A percentile compares a stretch with the other conserved stretches of the same genome.
Evolutionary conservation across 2,113 vertebrate genomes (phyloP).

Genomic region (Ancistrus triradiatus): DNA sequence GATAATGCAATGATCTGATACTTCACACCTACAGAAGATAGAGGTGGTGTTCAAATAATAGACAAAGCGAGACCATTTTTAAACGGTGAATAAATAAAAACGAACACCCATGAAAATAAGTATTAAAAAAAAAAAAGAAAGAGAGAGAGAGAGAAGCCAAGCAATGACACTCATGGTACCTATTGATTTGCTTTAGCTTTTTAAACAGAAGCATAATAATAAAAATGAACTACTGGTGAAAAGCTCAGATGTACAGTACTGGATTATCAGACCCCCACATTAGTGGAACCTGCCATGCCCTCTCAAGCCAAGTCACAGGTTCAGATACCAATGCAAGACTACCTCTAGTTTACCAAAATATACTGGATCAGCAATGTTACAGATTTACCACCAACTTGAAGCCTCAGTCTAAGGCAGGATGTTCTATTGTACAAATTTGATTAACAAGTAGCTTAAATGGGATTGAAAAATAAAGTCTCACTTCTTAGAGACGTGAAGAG

Average conservation of each 20-base stretch:
- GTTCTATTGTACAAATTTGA: conserved; percentile 29
- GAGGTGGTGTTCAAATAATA: conserved; percentile 18
- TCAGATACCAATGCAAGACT: conserved; percentile 50
- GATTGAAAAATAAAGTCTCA: conserved; percentile 44
- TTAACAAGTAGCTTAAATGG: conserved; percentile 35
- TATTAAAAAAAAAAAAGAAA: too few relatives aligned
- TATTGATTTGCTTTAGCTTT: conserved; percentile 45
- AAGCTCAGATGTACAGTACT: conserved; percentile 42
- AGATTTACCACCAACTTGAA: conserved; percentile 25
- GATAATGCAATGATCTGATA: conserved; percentile 26
- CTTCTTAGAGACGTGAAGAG: too few relatives aligned
- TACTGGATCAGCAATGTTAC: conserved; percentile 24
- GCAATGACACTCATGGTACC: conserved; percentile 54
- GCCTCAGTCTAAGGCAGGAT: conserved; percentile 39
- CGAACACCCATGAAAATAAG: conserved; percentile 48
- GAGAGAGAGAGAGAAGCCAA: conserved; percentile 28
- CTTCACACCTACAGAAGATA: conserved; percentile 15
- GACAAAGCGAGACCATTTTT: conserved; percentile 25
- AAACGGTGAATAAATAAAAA: conserved; percentile 68
- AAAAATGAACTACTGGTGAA: conserved; percentile 16
- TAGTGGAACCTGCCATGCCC: conserved; percentile 20
- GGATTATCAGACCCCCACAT: conserved; percentile 19
- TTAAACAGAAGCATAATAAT: conserved; percentile 7
- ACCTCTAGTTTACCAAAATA: conserved; percentile 36
- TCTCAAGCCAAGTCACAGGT: conserved; percentile 56